Conservation (phyloP, 2,797 vertebrate species). For the Mus spretus region DNA sequence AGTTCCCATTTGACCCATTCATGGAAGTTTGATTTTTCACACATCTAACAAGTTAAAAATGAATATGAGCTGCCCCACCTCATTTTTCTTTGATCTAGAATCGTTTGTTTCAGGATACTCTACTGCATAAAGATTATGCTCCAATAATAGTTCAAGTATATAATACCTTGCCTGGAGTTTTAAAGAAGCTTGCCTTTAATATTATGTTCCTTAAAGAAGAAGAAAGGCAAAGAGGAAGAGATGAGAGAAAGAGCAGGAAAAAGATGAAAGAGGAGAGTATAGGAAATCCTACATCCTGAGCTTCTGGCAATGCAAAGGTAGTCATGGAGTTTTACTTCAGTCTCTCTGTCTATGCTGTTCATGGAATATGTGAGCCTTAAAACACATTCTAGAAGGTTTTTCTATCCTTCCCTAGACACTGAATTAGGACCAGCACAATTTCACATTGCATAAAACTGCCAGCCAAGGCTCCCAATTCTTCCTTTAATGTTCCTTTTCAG, state of each 20-base stretch:
- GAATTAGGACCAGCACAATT: constrained; percentile 36
- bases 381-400: constrained; percentile 28
- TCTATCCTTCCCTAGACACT: background rate
- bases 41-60: background rate
- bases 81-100: background rate
- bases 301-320: background rate
- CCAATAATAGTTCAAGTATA: background rate
- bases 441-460: constrained; percentile 21
- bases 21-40: background rate
- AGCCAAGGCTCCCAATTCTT: background rate
- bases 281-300: accelerated
- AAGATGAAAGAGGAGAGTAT: background rate
- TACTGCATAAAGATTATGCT: background rate
- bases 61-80: background rate
- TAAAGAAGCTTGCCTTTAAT: background rate
- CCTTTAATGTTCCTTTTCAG: background rate
- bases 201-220: background rate
- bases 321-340: background rate
- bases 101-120: background rate
- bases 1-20: background rate
- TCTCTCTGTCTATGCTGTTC: background rate
- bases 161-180: background rate
- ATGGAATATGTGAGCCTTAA: constrained; percentile 32
- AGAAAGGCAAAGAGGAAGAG: background rate
- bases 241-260: background rate